Evolutionary conservation across 2,888 invertebrate species (phyloP).

Genomic region (Proisotoma minuta): DNA sequence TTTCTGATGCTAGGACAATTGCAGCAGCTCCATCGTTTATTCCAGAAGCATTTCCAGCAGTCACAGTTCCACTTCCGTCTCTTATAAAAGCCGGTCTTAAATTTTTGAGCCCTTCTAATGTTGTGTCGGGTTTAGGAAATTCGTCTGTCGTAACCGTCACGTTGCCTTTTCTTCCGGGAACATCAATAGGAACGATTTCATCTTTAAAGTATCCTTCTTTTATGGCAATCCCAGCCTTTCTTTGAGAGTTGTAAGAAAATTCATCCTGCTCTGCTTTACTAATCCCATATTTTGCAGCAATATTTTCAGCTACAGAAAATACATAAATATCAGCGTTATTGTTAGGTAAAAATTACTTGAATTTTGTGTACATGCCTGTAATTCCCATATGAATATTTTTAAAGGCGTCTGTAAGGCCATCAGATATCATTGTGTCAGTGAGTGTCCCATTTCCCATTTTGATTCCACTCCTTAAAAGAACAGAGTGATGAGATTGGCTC

Average conservation of each 20-base stretch:
- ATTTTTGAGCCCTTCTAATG: constrained; percentile 59
- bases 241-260: constrained; percentile 65
- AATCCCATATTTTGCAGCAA: constrained; percentile 64
- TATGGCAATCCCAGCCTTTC: constrained; percentile 61
- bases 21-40: constrained; percentile 88
- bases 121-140: constrained; percentile 62
- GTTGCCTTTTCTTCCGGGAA: constrained; percentile 53
- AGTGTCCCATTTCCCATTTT: constrained; percentile 64
- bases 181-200: constrained; percentile 66
- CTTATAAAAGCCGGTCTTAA: constrained; percentile 56
- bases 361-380: constrained; percentile 52
- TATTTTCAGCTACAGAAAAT: constrained; percentile 64
- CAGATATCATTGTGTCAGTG: constrained; percentile 63
- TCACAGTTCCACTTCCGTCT: constrained; percentile 58
- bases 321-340: not conserved
- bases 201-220: constrained; percentile 61
- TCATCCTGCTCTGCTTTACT: constrained; percentile 66
- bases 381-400: constrained; percentile 71
- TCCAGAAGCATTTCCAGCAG: constrained; percentile 74
- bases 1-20: constrained; percentile 64
- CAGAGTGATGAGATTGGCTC: constrained; percentile 68
- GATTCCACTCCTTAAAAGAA: constrained; percentile 60
- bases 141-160: constrained; percentile 62
- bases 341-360: not conserved
- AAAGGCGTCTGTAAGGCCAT: constrained; percentile 73